Base-by-base conservation (phyloP, 2,888 invertebrate species). In the Matsumyia berberina region DNA sequence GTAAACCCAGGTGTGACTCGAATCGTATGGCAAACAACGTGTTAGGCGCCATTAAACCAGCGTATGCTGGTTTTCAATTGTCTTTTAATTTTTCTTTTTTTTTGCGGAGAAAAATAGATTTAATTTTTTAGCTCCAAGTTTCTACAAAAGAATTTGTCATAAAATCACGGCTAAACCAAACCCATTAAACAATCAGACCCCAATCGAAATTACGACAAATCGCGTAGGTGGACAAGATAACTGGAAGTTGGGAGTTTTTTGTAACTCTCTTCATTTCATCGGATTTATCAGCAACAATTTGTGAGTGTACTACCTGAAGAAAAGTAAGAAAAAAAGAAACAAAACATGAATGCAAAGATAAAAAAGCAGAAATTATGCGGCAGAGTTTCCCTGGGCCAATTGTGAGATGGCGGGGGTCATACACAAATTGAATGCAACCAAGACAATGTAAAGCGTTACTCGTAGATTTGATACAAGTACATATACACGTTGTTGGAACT, bases 151-250 rank as follows among this genome's bases (percentile, higher is more conserved):
- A n/a, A n/a, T n/a, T n/a, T n/a, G n/a, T n/a, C n/a, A n/a, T n/a
- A n/a, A n/a, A n/a, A n/a, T n/a, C n/a, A n/a, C n/a, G n/a, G n/a
- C n/a, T n/a, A n/a, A n/a, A 67, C 42, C 39, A 67, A 12, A 67
- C 19, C n/a, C n/a, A n/a, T n/a, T n/a, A n/a, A 12, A 4, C 19
- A 1, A 67, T 15, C 53, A 24, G 24, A 24, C 24, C 4, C 24
- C 31, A 55, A 69, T 69, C 42, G 33, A 44, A 55, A 42, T 53
- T 33, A 55, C 42, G 42, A 69, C 42, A 69, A 69, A 69, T 67
- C 60, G 33, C 37, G 69, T 69, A 57, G 69, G 69, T 69, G 55
- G 69, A 69, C 55, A 33, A 33, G 33, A 33, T 69, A 42, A 19
- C 24, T 55, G 24, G 24, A 24, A 24, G 24, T 24, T 55, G 24